These are phyloP conservation scores for Alligator sinensis DNA, from an alignment of 2,113 vertebrate genomes.

Conservation along the genomic window DNA sequence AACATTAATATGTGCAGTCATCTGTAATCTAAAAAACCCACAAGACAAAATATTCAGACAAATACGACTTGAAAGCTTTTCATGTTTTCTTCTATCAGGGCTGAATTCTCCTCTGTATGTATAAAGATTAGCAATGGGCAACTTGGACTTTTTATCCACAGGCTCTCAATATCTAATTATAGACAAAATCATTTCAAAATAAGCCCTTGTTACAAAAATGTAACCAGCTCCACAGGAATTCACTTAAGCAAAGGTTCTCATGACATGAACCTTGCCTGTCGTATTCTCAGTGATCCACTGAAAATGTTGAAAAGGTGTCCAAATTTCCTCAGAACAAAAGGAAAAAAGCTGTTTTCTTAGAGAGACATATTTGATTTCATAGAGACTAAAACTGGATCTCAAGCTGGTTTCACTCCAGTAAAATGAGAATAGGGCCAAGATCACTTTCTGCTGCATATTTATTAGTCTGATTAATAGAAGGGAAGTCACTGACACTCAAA, in stretches of 20 bases:
- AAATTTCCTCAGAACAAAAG: not conserved
- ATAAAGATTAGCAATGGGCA: not conserved
- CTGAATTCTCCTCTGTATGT: not conserved
- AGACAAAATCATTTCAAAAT: not conserved
- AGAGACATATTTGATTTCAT: not conserved
- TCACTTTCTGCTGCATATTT: accelerated
- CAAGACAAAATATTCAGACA: not conserved
- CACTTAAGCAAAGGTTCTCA: not conserved
- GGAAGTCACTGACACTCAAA: not conserved
- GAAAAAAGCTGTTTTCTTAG: not conserved
- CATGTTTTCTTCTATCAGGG: not conserved
- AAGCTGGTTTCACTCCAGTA: not conserved
- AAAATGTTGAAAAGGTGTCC: not conserved
- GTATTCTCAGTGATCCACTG: not conserved
- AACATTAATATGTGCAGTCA: not conserved
- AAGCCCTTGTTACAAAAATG: not conserved
- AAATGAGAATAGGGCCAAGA: not conserved
- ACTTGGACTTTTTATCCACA: not conserved
- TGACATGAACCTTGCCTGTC: not conserved
- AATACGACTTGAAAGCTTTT: not conserved
- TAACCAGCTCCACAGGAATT: not conserved
- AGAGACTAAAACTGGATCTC: not conserved
- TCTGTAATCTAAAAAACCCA: not conserved
- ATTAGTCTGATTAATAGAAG: not conserved
- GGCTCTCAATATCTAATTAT: not conserved